Conservation (phyloP, 2,113 vertebrate species). For the Hippocampus barbouri region DNA sequence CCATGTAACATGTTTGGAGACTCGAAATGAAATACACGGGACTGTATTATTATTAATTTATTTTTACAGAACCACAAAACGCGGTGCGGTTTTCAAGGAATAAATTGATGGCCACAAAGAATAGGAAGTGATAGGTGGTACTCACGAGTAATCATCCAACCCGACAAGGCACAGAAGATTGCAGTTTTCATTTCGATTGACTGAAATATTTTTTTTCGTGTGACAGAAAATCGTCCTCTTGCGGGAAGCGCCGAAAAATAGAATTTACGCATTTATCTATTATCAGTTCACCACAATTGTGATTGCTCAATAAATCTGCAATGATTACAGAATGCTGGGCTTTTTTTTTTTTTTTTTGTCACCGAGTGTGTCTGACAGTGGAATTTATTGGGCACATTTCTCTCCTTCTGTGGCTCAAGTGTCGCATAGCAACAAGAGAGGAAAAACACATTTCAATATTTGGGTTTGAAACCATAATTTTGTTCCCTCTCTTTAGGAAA, state of each 20-base stretch:
- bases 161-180: too few relatives aligned
- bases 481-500: slow-evolving; percentile 61
- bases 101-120: background rate
- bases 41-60: too few relatives aligned
- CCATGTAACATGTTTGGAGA: too few relatives aligned
- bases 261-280: too few relatives aligned
- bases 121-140: background rate
- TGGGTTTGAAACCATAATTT: slow-evolving; percentile 60
- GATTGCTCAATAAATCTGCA: background rate
- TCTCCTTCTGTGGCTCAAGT: slow-evolving; percentile 70
- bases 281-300: background rate
- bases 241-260: background rate
- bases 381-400: slow-evolving; percentile 70
- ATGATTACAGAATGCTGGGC: slow-evolving; percentile 38
- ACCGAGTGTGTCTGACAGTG: slow-evolving; percentile 57
- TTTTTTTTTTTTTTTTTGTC: slow-evolving; percentile 57
- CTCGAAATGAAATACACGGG: too few relatives aligned
- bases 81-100: background rate
- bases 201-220: too few relatives aligned
- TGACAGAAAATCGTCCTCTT: background rate
- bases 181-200: too few relatives aligned
- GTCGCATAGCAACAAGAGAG: slow-evolving; percentile 73
- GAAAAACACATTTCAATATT: slow-evolving; percentile 77
- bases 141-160: too few relatives aligned
- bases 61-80: too few relatives aligned